Evolutionary conservation across 2,888 invertebrate species (phyloP).

Genomic region (Aleiodes alternator): DNA sequence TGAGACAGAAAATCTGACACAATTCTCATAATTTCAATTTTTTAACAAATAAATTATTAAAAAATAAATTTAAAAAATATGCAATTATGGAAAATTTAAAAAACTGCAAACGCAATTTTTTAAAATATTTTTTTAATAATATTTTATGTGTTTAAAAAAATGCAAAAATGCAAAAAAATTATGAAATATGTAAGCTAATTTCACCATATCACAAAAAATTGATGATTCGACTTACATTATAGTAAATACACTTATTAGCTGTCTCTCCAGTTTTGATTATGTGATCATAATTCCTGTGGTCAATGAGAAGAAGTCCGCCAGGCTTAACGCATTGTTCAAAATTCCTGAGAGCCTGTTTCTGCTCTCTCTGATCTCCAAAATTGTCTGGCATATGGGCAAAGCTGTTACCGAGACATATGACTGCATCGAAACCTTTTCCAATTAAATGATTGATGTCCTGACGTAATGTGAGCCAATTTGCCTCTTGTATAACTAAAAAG

Average conservation of each 20-base stretch:
- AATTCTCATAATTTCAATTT: no score
- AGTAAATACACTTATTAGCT: constrained; percentile 90
- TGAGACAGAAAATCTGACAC: background rate
- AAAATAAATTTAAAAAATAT: background rate
- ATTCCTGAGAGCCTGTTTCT: constrained; percentile 86
- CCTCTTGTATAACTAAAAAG: constrained; percentile 89
- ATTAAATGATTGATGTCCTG: constrained; percentile 82
- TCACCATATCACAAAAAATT: background rate
- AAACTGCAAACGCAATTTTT: no score
- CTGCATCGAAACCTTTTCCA: constrained; percentile 87
- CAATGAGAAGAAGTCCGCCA: constrained; percentile 89
- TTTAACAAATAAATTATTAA: no score
- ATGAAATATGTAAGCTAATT: no score
- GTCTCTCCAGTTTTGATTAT: constrained; percentile 86
- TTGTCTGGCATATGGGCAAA: constrained; percentile 92
- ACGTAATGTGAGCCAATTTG: constrained; percentile 90
- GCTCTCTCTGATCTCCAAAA: constrained; percentile 86
- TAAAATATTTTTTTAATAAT: no score
- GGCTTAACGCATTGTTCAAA: constrained; percentile 90
- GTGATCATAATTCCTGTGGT: constrained; percentile 92
- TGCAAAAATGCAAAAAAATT: no score
- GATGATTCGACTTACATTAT: constrained; percentile 83
- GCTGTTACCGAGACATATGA: constrained; percentile 93
- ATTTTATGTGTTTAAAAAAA: no score
- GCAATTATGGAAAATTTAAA: background rate